A percentile compares a stretch with the other conserved stretches of the same genome.
These are phyloP conservation scores for Zaprionus taronus DNA, from an alignment of 1,140 invertebrate genomes.

Conservation along the genomic window DNA sequence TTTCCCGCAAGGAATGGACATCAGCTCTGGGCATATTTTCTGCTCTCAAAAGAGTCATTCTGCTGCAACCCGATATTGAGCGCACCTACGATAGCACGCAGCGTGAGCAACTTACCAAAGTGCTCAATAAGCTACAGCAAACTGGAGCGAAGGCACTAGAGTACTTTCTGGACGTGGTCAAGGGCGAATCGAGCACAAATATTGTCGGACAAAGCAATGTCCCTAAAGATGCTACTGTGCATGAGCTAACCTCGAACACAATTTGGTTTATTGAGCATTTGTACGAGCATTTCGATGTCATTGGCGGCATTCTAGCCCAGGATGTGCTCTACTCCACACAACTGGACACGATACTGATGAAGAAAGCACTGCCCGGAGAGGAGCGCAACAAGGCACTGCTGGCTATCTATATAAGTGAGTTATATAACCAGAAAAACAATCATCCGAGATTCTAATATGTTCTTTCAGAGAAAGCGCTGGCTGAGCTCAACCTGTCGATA, in stretches of 20 bases:
- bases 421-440: too few species aligned
- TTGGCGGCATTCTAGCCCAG: conserved; percentile 87
- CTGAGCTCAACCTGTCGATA: conserved; percentile 93
- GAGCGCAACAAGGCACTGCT: conserved; percentile 88
- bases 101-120: conserved; percentile 89
- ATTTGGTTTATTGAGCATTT: conserved; percentile 94
- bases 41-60: conserved; percentile 92
- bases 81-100: conserved; percentile 90
- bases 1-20: conserved; percentile 92
- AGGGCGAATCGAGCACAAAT: conserved; percentile 92
- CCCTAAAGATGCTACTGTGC: conserved; percentile 98
- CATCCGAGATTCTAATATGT: background rate
- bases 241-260: conserved; percentile 97
- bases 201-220: conserved; percentile 86
- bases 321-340: conserved; percentile 86
- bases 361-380: conserved; percentile 84
- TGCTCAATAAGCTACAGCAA: conserved; percentile 90
- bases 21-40: conserved; percentile 94
- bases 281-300: conserved; percentile 91
- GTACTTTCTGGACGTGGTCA: conserved; percentile 96
- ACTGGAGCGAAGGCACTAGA: conserved; percentile 95
- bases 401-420: conserved; percentile 91
- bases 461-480: conserved; percentile 91
- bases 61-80: conserved; percentile 94
- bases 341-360: conserved; percentile 84